phyloP scores from a whole-genome alignment of 2,113 vertebrate species.

The Neodon shergylaensis region DNA sequence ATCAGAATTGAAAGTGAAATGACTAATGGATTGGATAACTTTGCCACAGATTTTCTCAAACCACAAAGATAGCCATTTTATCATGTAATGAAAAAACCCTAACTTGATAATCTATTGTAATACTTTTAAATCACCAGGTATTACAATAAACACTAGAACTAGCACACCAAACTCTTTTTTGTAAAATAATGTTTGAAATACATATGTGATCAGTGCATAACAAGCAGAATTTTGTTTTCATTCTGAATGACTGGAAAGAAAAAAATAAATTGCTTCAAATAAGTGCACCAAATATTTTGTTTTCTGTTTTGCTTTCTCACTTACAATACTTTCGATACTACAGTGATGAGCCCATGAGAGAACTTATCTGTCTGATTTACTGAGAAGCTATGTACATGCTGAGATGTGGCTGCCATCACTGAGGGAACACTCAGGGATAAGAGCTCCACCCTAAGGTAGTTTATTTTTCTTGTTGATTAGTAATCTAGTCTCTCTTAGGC shows the following conservation, averaged over 20 bases:
- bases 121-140: not conserved
- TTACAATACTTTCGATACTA: not conserved
- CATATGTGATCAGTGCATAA: not conserved
- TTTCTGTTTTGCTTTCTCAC: not conserved
- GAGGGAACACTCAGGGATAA: not conserved
- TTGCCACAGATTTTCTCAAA: not conserved
- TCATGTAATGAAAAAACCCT: not conserved
- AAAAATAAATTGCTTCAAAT: not conserved
- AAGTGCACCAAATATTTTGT: not conserved
- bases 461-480: not conserved
- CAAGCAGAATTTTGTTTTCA: not conserved
- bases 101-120: not conserved
- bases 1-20: constrained; percentile 34
- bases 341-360: not conserved
- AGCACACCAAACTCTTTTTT: not conserved
- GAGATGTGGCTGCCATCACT: not conserved
- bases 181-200: not conserved
- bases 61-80: not conserved
- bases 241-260: not conserved
- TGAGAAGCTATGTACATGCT: not conserved
- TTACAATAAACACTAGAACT: not conserved
- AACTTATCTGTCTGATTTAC: not conserved
- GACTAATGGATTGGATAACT: not conserved
- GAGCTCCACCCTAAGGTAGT: not conserved
- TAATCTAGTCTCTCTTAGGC: not conserved